phyloP scores from a whole-genome alignment of 1,140 invertebrate species.

The Drosophila littoralis region DNA sequence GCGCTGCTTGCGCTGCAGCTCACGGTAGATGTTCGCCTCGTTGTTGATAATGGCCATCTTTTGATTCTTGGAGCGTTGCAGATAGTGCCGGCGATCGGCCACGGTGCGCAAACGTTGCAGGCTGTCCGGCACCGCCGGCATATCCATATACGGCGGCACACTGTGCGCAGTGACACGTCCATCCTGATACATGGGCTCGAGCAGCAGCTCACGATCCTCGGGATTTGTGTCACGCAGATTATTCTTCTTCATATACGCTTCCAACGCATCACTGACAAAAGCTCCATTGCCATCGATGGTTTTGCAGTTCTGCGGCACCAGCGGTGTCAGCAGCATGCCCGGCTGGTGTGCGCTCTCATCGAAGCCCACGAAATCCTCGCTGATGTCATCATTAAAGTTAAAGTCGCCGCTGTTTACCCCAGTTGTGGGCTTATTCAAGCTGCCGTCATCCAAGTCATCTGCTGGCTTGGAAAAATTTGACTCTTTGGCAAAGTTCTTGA shows the following conservation, averaged over 20 bases:
- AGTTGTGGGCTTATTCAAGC: background rate
- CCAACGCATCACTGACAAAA: constrained; percentile 73
- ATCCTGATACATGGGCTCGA: constrained; percentile 70
- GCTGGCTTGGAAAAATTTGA: constrained; percentile 19
- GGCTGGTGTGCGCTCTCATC: constrained; percentile 73
- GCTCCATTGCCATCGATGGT: constrained; percentile 55
- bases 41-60: constrained; percentile 82
- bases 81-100: constrained; percentile 70
- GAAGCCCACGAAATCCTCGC: constrained; percentile 79
- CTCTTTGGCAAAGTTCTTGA: constrained; percentile 64
- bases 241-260: constrained; percentile 74
- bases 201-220: constrained; percentile 52
- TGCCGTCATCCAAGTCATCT: background rate
- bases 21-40: constrained; percentile 75
- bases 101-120: constrained; percentile 74
- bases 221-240: constrained; percentile 31
- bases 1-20: constrained; percentile 72
- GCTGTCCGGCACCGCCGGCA: constrained; percentile 74
- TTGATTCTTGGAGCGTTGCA: constrained; percentile 72
- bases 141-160: constrained; percentile 68
- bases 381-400: constrained; percentile 38
- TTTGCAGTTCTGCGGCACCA: constrained; percentile 66
- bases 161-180: constrained; percentile 69
- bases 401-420: background rate
- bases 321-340: constrained; percentile 77